Evolutionary conservation across 2,113 vertebrate species (phyloP), one percentile per base, ranked within the genome.

Genomic region (Dendrocopos noguchii): DNA sequence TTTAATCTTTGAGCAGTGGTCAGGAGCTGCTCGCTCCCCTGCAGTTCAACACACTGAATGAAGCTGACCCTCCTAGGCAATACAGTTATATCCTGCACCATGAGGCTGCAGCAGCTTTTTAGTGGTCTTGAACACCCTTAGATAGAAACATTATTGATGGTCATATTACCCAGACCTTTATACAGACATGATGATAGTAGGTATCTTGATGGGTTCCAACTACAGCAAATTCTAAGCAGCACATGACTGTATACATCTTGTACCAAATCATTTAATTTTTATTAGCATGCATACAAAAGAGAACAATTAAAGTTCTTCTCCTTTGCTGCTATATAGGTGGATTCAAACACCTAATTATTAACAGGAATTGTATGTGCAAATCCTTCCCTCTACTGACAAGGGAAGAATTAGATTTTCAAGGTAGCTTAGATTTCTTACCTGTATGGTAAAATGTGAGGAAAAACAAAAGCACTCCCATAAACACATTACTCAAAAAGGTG

Each of bases 391-490:
- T 8, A 65, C 31, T 87, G 65, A 63, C n/a, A 66, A 22, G 46
- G 60, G 34, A 33, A 74, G 75, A 96, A 89, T 56, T 73, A 34
- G 6, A n/a, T 72, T 74, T 67, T 77, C 63, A 44, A 94, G 90
- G 33, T 36, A 80, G 21, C 28, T 87, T 57, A 7, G 33, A 92
- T 84, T 90, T 94, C 98, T 98, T 98, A 99, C 99, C 99, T 98
- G 97, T 98, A 70, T 98, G 98, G 97, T 99, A 99, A 97, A 99
- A 99, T 5, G 98, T 99, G 96, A 99, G 98, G 95, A 99, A 99
- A 97, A 99, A 98, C 95, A 99, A 97, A 72, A 99, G 98, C 72
- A 99, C 97, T 85, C 99, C 99, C 76, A 99, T 98, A 97, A 99
- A 98, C 79, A 99, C 97, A 80, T 99, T 99, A 95, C 98, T 99